These are phyloP conservation scores for Pollicipes pollicipes DNA, from an alignment of 1,140 invertebrate genomes.

Conservation along the genomic window DNA sequence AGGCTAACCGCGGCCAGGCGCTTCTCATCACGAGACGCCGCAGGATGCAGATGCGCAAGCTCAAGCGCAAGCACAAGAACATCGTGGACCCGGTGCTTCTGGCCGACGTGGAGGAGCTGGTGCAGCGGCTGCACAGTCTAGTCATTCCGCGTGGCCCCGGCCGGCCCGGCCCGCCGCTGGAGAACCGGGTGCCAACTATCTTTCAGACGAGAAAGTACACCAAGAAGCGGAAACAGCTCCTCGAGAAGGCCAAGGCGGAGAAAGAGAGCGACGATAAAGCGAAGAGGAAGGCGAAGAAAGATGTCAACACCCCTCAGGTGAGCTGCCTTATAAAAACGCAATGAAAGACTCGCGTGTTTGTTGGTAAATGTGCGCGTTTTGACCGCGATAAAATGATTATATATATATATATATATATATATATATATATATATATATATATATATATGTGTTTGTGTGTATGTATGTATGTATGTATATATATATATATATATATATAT, in stretches of 20 bases:
- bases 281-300: background rate
- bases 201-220: background rate
- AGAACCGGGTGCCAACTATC: background rate
- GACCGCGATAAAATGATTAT: too few species aligned
- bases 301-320: background rate
- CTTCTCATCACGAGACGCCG: background rate
- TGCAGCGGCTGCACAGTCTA: background rate
- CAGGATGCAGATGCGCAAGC: slow-evolving; percentile 11
- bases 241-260: background rate
- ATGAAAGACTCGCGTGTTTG: too few species aligned
- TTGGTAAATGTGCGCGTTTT: too few species aligned
- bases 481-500: too few species aligned
- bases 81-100: slow-evolving; percentile 57
- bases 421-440: too few species aligned
- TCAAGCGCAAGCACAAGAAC: slow-evolving; percentile 31
- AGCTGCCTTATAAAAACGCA: too few species aligned
- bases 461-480: too few species aligned
- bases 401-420: too few species aligned
- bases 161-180: too few species aligned
- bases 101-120: slow-evolving; percentile 58
- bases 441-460: too few species aligned
- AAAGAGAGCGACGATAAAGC: background rate
- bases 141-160: background rate
- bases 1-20: too few species aligned
- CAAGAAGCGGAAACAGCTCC: background rate